Base-by-base conservation (phyloP, 23 tunicate genomes). In the Oikopleura albicans region DNA sequence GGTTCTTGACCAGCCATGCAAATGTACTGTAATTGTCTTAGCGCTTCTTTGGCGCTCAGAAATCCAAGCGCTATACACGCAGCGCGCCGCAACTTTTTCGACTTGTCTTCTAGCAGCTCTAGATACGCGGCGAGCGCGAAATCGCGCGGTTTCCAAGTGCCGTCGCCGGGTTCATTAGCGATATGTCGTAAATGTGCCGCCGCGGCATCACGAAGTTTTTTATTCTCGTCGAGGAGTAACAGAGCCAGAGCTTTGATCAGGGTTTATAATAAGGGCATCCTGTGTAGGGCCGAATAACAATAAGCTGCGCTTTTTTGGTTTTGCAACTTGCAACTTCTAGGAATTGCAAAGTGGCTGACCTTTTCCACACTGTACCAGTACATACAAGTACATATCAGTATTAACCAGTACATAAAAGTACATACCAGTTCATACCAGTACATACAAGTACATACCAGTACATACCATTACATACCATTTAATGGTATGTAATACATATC, bases 61-160 rank as follows among this genome's bases (percentile, higher is more conserved):
- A 93, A 88, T 1, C 98, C 98, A 34, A 93, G 40, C 0, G 98
- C 91, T 35, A 88, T 88, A 66, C 98, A 93, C 1, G 98, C 41
- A 41, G 91, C 85, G 40, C 90, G 88, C 49, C 98, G 86, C 41
- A 87, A 91, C 22, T 59, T 40, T 84, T 86, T 90, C 4, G 75
- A 41, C 16, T 37, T 1, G 40, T 91, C 89, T 59, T 93, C 98
- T 40, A 93, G 85, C 36, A 93, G 83, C 84, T 90, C 95, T 8
- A 85, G 91, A 66, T 83, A 88, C 0, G 88, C 84, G 0, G 86
- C 39, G 4, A 93, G 40, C 27, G 92, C 97, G 56, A 84, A 0
- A 76, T 76, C 83, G 39, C 83, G 39, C 39, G 83, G 39, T 37
- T 0, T 33, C 39, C 39, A 38, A 37, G 39, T 76, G 0, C 83